Evolutionary conservation across 2,888 invertebrate species (phyloP).

Genomic region (Plagodis pulveraria): DNA sequence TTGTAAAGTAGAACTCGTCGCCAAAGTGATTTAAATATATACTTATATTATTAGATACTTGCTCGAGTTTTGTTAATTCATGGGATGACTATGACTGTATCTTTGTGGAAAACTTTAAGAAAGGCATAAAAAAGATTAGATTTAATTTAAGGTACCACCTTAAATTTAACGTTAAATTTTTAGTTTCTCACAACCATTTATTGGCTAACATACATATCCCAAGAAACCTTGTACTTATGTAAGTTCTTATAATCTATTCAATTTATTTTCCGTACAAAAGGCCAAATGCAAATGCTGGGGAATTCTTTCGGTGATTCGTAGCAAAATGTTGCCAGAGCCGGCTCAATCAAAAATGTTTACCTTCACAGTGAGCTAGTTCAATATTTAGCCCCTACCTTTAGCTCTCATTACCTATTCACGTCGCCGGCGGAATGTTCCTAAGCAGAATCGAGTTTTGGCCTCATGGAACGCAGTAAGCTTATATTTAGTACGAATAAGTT

Average conservation of each 20-base stretch:
- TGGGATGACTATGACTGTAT: no score
- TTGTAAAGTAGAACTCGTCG: no score
- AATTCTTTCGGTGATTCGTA: constrained; percentile 49
- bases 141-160: no score
- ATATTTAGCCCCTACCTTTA: constrained; percentile 58
- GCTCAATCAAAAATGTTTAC: constrained; percentile 75
- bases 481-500: constrained; percentile 45
- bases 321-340: constrained; percentile 51
- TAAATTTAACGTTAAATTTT: no score
- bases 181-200: no score
- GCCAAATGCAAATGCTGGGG: constrained; percentile 50
- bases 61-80: no score
- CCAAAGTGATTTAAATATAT: no score
- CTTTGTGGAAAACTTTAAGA: no score
- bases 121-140: no score
- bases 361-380: constrained; percentile 55
- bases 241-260: constrained; percentile 38
- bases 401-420: constrained; percentile 50
- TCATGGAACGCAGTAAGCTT: constrained; percentile 41
- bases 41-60: no score
- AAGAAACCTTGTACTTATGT: no score
- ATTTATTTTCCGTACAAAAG: constrained; percentile 48
- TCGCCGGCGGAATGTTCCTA: constrained; percentile 38
- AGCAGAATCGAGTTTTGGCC: constrained; percentile 46
- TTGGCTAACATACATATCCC: no score